These are phyloP conservation scores for Rhabdomys dilectus DNA, from an alignment of 2,113 vertebrate species.

Conservation along the genomic window DNA sequence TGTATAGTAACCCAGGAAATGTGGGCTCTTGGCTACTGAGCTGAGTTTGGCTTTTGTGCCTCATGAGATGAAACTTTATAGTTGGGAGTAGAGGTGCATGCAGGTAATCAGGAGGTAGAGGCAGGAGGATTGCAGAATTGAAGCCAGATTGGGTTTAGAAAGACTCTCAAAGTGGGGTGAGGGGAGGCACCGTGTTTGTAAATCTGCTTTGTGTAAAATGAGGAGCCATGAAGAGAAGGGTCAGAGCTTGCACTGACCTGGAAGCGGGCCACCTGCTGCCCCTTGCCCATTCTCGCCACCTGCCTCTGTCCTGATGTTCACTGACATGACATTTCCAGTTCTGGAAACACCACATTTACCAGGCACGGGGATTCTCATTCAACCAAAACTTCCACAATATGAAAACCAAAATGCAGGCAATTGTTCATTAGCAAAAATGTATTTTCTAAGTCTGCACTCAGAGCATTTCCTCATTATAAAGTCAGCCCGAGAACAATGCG, in stretches of 20 bases:
- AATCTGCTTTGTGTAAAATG: neutral
- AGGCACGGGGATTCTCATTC: neutral
- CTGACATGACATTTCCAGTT: neutral
- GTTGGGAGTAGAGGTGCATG: neutral
- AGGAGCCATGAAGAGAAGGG: neutral
- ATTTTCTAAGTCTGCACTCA: constrained; percentile 1
- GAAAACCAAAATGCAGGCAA: neutral
- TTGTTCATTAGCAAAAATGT: neutral
- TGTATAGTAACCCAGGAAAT: neutral
- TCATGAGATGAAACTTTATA: neutral
- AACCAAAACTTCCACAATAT: neutral
- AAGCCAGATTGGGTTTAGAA: neutral
- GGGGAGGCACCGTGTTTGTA: neutral
- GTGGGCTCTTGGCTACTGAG: neutral
- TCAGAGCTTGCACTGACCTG: neutral
- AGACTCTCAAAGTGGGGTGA: neutral
- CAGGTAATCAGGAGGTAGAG: neutral
- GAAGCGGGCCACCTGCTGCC: no score
- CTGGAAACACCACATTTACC: neutral
- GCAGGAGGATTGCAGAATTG: neutral
- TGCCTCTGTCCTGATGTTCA: neutral
- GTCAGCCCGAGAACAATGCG: neutral
- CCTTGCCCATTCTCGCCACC: neutral
- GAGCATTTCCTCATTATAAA: constrained; percentile 46
- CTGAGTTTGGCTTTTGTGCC: neutral